phyloP scores from a whole-genome alignment of 2,888 invertebrate genomes.

The Oscheius sp. region DNA sequence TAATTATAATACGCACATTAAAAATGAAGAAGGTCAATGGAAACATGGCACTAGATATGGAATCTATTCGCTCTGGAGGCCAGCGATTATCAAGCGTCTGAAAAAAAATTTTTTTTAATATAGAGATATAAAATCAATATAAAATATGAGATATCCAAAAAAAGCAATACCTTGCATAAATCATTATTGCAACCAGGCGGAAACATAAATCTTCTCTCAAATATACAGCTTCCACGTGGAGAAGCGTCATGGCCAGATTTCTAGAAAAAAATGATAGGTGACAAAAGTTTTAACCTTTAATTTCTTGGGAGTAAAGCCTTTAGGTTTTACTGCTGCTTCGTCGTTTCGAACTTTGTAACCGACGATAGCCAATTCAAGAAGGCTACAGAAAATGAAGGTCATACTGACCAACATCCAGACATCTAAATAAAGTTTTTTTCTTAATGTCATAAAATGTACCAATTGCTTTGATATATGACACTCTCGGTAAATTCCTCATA shows the following conservation, averaged over 20 bases:
- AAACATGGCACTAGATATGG: slow-evolving; percentile 62
- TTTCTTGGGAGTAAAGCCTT: slow-evolving; percentile 30
- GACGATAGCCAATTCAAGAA: slow-evolving; percentile 54
- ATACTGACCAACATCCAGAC: slow-evolving; percentile 61
- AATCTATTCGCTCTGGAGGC: slow-evolving; percentile 63
- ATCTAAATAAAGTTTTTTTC: slow-evolving; percentile 35
- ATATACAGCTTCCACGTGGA: slow-evolving; percentile 59
- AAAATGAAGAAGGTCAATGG: slow-evolving; percentile 69
- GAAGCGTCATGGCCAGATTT: slow-evolving; percentile 31
- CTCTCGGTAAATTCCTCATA: slow-evolving; percentile 62
- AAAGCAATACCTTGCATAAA: slow-evolving; percentile 9
- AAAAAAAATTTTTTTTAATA: not conserved
- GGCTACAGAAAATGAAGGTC: slow-evolving; percentile 56
- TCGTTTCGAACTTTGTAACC: slow-evolving; percentile 56
- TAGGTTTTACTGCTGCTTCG: slow-evolving; percentile 23
- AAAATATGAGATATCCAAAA: not conserved
- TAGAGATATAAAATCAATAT: not conserved
- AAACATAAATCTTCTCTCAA: slow-evolving; percentile 66
- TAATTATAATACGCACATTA: slow-evolving; percentile 56
- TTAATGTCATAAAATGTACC: slow-evolving; percentile 29
- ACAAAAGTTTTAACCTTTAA: slow-evolving; percentile 29
- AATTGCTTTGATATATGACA: slow-evolving; percentile 61
- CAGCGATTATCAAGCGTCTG: slow-evolving; percentile 10
- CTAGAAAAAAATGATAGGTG: not conserved
- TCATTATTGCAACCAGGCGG: slow-evolving; percentile 47